phyloP scores from a whole-genome alignment of 2,888 invertebrate genomes.

The Carpatolechia fugitivella region DNA sequence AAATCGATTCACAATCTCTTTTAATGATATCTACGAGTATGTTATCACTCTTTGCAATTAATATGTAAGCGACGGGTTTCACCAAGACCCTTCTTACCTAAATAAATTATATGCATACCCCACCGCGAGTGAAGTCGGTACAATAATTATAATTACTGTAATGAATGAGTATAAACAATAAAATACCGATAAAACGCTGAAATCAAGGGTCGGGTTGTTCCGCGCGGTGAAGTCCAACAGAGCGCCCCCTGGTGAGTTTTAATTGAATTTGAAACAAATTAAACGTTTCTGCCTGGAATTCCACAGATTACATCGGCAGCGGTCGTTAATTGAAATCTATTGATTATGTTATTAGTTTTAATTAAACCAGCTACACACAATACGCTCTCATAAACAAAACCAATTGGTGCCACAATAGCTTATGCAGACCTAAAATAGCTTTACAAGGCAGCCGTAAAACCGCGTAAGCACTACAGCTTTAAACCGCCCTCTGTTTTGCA shows the following conservation, averaged over 20 bases:
- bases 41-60: too few species aligned
- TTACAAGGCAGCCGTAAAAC: neutral
- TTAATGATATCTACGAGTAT: too few species aligned
- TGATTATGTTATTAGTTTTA: slow-evolving; percentile 3
- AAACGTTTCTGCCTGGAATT: slow-evolving; percentile 7
- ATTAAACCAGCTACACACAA: neutral
- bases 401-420: neutral
- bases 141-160: neutral
- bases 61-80: too few species aligned
- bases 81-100: too few species aligned
- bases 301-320: slow-evolving; percentile 1
- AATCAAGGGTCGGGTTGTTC: slow-evolving; percentile 10
- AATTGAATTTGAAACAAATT: slow-evolving; percentile 14
- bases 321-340: slow-evolving; percentile 14
- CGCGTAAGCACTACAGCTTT: neutral
- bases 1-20: too few species aligned
- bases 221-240: slow-evolving; percentile 4
- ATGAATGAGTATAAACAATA: neutral
- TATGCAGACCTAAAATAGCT: neutral
- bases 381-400: neutral
- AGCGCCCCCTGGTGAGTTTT: neutral
- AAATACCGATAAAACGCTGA: neutral
- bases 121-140: too few species aligned
- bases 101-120: too few species aligned
- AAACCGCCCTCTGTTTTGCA: slow-evolving; percentile 21